Percentiles rank a stretch among this genome's conserved stretches.
These are phyloP conservation scores for Puma concolor DNA, from an alignment of 2,113 vertebrate genomes.

Conservation along the genomic window DNA sequence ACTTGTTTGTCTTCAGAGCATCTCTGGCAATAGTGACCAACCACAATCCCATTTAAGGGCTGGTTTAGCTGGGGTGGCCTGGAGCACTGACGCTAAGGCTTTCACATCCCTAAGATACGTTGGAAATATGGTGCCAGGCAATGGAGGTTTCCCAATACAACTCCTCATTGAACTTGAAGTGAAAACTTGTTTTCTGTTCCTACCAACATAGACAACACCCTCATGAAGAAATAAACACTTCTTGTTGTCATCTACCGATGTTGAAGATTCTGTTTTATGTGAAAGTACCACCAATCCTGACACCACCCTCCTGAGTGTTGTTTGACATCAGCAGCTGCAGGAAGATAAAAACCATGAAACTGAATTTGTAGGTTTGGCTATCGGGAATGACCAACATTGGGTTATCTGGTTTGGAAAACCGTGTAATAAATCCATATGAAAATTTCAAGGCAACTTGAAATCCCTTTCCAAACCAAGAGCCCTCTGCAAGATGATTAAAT, in stretches of 20 bases:
- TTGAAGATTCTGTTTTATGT: background rate
- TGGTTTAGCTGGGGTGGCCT: background rate
- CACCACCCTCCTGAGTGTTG: background rate
- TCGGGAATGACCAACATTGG: background rate
- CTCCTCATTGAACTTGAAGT: background rate
- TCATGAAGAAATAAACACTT: background rate
- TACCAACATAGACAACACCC: background rate
- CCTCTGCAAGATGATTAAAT: background rate
- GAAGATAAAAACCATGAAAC: background rate
- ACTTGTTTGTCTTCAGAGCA: background rate
- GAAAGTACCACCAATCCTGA: background rate
- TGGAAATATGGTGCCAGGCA: background rate
- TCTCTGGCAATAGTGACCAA: background rate
- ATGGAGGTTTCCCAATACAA: background rate
- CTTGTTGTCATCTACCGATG: background rate
- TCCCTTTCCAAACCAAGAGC: background rate
- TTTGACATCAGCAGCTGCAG: background rate
- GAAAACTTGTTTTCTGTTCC: background rate
- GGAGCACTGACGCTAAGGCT: background rate
- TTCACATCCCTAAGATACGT: background rate
- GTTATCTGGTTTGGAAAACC: slow-evolving; percentile 23
- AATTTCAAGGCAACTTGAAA: background rate
- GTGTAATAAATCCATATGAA: background rate
- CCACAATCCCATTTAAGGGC: background rate
- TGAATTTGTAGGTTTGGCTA: background rate